Conservation (phyloP, 2,113 vertebrate genomes). For the Epinephelus fuscoguttatus region DNA sequence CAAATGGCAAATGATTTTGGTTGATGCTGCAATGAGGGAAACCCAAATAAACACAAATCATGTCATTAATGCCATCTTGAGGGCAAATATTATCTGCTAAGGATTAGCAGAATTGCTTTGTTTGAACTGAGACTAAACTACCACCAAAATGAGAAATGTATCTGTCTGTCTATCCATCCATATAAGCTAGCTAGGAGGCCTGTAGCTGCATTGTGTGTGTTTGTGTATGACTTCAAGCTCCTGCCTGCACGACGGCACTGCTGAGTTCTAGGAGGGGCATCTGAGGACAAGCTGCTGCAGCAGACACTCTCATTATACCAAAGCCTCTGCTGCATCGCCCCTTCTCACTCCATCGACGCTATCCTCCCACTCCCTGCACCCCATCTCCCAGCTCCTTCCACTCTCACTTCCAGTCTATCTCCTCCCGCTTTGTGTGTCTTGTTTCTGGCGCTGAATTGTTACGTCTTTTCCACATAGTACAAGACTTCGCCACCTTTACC, state of each 20-base stretch:
- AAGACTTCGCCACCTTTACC: slow-evolving; percentile 25
- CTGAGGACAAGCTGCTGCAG: slow-evolving; percentile 63
- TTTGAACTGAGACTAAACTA: neutral
- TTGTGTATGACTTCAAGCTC: slow-evolving; percentile 2
- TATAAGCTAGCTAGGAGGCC: neutral
- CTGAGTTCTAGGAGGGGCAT: slow-evolving; percentile 49
- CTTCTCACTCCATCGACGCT: slow-evolving; percentile 17
- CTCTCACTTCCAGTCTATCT: slow-evolving; percentile 53
- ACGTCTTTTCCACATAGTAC: neutral
- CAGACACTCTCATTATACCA: slow-evolving; percentile 44
- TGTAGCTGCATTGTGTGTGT: slow-evolving; percentile 2
- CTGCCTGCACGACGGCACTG: slow-evolving; percentile 36
- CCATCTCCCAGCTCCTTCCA: slow-evolving; percentile 20
- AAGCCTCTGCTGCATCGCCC: slow-evolving; percentile 62
- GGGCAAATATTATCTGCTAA: neutral
- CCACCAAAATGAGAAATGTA: neutral
- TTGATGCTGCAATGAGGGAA: neutral
- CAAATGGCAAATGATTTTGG: no score
- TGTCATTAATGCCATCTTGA: neutral
- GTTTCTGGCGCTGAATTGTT: neutral
- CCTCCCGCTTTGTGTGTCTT: slow-evolving; percentile 16
- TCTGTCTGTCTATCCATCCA: neutral
- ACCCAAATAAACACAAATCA: neutral
- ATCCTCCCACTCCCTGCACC: slow-evolving; percentile 31
- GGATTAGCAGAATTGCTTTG: neutral